Evolutionary conservation across 2,888 invertebrate species (phyloP).

Genomic region (Synergus gifuensis): DNA sequence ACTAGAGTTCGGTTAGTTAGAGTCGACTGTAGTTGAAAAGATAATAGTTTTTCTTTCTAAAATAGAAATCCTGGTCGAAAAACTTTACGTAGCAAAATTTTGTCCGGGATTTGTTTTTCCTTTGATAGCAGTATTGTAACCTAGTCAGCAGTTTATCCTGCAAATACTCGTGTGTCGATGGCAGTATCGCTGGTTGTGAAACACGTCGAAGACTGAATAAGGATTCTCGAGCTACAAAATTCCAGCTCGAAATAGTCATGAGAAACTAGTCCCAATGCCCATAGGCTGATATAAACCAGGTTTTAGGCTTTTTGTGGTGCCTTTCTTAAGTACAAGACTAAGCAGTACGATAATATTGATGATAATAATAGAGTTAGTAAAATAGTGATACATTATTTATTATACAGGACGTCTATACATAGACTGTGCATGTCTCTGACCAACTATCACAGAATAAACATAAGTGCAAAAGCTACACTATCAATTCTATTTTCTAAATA

Average conservation of each 20-base stretch:
- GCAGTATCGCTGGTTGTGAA: constrained; percentile 68
- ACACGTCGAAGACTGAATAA: constrained; percentile 74
- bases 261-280: constrained; percentile 74
- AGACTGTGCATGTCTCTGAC: constrained; percentile 47
- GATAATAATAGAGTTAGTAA: constrained; percentile 51
- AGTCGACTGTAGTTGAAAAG: too few relatives aligned
- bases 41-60: background rate
- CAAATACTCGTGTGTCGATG: constrained; percentile 35
- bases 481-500: constrained; percentile 2
- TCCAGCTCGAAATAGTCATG: constrained; percentile 74
- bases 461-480: background rate
- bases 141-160: constrained; percentile 24
- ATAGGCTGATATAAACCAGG: constrained; percentile 66
- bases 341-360: constrained; percentile 54
- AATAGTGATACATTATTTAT: constrained; percentile 56
- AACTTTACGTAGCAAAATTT: background rate
- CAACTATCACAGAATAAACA: constrained; percentile 29
- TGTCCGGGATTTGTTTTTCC: constrained; percentile 23
- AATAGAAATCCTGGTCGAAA: background rate
- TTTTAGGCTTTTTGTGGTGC: constrained; percentile 72
- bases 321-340: constrained; percentile 69
- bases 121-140: constrained; percentile 11
- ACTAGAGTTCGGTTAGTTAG: too few relatives aligned
- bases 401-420: constrained; percentile 47
- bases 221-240: constrained; percentile 61